These are phyloP conservation scores for Ophion ventricosus DNA, from an alignment of 2,888 invertebrate species.

Conservation along the genomic window DNA sequence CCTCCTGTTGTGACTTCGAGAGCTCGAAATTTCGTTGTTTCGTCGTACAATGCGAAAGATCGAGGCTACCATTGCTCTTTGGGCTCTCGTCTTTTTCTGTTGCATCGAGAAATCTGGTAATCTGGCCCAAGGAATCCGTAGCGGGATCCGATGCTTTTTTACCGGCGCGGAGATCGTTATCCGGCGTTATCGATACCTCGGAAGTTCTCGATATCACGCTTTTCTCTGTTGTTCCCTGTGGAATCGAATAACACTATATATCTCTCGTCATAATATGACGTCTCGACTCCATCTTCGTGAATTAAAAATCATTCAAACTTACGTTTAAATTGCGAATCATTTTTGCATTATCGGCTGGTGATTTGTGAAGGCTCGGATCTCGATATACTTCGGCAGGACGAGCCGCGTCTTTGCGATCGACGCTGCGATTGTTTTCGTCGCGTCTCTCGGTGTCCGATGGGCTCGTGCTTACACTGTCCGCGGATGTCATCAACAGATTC, in stretches of 20 bases:
- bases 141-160: constrained; percentile 47
- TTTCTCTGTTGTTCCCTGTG: constrained; percentile 82
- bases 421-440: constrained; percentile 58
- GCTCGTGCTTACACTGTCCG: constrained; percentile 62
- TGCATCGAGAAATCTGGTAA: constrained; percentile 72
- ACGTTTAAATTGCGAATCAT: constrained; percentile 75
- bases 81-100: constrained; percentile 83
- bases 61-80: constrained; percentile 49
- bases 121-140: constrained; percentile 64
- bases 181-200: constrained; percentile 77
- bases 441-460: constrained; percentile 71
- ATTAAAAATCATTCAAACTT: constrained; percentile 62
- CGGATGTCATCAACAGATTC: constrained; percentile 70
- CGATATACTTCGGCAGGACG: constrained; percentile 76
- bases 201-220: constrained; percentile 79
- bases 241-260: constrained; percentile 2
- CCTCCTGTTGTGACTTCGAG: constrained; percentile 60
- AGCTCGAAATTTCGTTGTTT: constrained; percentile 72
- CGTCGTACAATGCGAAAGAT: constrained; percentile 26
- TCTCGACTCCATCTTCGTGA: background rate
- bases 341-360: constrained; percentile 74
- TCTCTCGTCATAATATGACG: background rate
- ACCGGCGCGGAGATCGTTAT: constrained; percentile 82
- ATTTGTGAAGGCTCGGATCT: constrained; percentile 80
- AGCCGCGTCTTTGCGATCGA: constrained; percentile 65